Percentiles rank a stretch among this genome's conserved stretches.
Conservation (phyloP, 1,140 invertebrate genomes). For the Drosophila pruinosa region DNA sequence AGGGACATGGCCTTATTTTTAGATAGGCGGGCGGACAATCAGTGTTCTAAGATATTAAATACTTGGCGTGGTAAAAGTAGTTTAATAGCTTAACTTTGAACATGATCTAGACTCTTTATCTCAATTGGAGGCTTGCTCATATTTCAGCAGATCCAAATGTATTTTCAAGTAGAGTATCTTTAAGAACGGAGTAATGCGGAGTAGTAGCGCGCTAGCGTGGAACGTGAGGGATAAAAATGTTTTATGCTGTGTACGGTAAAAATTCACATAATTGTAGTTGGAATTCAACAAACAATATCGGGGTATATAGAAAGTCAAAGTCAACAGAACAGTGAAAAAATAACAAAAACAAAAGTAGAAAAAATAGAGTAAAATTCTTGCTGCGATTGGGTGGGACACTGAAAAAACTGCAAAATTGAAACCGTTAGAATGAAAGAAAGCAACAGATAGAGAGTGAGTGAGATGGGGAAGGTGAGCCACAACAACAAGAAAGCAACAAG, state of each 20-base stretch:
- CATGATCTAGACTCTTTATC: background rate
- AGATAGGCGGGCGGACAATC: too few species aligned
- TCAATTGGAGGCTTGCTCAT: too few species aligned
- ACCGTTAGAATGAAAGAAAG: constrained; percentile 17
- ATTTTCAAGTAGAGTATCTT: constrained; percentile 7
- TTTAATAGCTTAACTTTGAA: background rate
- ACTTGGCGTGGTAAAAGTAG: too few species aligned
- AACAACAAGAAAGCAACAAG: constrained; percentile 19
- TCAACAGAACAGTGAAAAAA: constrained; percentile 63
- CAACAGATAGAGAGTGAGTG: background rate
- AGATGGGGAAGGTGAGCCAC: background rate
- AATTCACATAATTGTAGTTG: constrained; percentile 79
- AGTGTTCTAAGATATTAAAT: too few species aligned
- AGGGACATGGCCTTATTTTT: too few species aligned
- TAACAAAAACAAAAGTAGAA: background rate
- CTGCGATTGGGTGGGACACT: constrained; percentile 20
- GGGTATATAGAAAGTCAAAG: constrained; percentile 78
- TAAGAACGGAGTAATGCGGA: background rate
- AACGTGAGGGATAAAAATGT: constrained; percentile 36
- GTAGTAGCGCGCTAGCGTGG: too few species aligned
- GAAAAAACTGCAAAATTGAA: constrained; percentile 11
- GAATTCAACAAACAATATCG: constrained; percentile 75
- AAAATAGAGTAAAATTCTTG: constrained; percentile 25
- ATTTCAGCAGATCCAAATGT: background rate
- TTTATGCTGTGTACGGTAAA: constrained; percentile 76